Evolutionary conservation across 1,140 invertebrate species (phyloP).

Genomic region (Reticulitermes speratus): DNA sequence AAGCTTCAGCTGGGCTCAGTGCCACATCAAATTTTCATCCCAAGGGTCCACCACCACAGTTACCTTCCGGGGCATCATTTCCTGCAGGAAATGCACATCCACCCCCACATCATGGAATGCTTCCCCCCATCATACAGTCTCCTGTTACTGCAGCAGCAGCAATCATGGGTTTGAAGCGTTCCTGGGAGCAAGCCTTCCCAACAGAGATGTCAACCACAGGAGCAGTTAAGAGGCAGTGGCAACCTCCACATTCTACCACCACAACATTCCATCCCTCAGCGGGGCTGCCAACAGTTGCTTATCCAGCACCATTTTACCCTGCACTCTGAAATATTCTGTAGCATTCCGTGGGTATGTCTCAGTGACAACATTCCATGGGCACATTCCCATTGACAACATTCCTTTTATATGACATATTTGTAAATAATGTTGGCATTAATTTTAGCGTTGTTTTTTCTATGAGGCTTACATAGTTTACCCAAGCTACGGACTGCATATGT

Average conservation of each 20-base stretch:
- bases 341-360: not conserved
- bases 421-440: no score
- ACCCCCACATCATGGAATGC: constrained; percentile 48
- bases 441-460: not conserved
- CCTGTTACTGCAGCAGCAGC: constrained; percentile 43
- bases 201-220: constrained; percentile 40
- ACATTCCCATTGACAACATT: not conserved
- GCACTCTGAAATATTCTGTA: not conserved
- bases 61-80: not conserved
- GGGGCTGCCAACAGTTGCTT: constrained; percentile 21
- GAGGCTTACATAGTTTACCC: not conserved
- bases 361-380: not conserved
- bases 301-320: constrained; percentile 24
- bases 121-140: constrained; percentile 49
- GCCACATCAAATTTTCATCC: constrained; percentile 41
- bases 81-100: constrained; percentile 42
- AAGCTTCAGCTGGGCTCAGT: constrained; percentile 39
- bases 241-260: constrained; percentile 36
- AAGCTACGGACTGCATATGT: not conserved
- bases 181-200: constrained; percentile 48
- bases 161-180: constrained; percentile 48
- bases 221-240: constrained; percentile 42
- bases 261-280: constrained; percentile 19
- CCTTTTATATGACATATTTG: no score
- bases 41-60: constrained; percentile 44